Conservation (phyloP, 2,888 invertebrate species). For the Eledona agricola region DNA sequence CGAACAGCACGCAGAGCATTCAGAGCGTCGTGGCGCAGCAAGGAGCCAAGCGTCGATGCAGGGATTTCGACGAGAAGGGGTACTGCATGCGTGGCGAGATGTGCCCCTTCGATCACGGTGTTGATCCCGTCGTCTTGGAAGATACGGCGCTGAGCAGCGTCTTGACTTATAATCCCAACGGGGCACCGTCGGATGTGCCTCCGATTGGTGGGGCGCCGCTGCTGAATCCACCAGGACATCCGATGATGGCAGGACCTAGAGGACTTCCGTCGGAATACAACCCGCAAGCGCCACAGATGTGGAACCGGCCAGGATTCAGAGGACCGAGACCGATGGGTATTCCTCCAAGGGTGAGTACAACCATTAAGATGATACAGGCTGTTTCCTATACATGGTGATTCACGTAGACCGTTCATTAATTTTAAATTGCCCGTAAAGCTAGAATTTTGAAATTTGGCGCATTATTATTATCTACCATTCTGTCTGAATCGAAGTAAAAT, state of each 20-base stretch:
- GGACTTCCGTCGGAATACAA: conserved; percentile 57
- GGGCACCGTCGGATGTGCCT: conserved; percentile 42
- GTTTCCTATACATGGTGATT: too few species aligned
- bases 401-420: too few species aligned
- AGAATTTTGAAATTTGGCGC: too few species aligned
- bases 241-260: conserved; percentile 52
- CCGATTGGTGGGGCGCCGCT: conserved; percentile 47
- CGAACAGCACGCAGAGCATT: conserved; percentile 65
- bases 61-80: conserved; percentile 82
- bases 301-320: conserved; percentile 54
- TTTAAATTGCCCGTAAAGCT: too few species aligned
- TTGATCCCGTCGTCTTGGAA: conserved; percentile 94
- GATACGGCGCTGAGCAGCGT: conserved; percentile 74
- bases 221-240: conserved; percentile 58
- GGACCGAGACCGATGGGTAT: conserved; percentile 56
- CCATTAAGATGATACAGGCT: too few species aligned
- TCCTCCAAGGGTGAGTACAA: conserved; percentile 48
- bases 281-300: conserved; percentile 61
- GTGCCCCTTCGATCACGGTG: conserved; percentile 97
- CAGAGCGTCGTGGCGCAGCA: conserved; percentile 63
- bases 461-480: too few species aligned
- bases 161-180: conserved; percentile 64
- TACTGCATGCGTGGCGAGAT: conserved; percentile 93
- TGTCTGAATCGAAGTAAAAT: too few species aligned
- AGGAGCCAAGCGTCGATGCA: conserved; percentile 37